Conservation (phyloP, 2,797 vertebrate species). For the Lagocephalus sceleratus region DNA sequence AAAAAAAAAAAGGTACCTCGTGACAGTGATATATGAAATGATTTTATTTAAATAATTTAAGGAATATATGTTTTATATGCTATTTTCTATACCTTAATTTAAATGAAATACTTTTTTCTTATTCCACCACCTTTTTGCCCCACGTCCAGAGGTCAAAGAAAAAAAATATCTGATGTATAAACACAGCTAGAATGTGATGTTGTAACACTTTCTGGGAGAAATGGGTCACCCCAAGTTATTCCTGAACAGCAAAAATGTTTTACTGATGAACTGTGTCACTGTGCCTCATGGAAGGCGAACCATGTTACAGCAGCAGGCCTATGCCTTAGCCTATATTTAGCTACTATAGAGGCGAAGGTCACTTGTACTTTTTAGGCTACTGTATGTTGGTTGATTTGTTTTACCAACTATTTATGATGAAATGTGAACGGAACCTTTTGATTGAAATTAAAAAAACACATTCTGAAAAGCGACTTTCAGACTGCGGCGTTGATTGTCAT, state of each 20-base stretch:
- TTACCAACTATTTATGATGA: conserved; percentile 81
- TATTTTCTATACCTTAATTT: conserved; percentile 86
- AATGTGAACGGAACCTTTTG: conserved; percentile 80
- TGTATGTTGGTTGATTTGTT: conserved; percentile 82
- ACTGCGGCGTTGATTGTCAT: conserved; percentile 65
- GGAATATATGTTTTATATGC: conserved; percentile 87
- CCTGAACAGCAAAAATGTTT: conserved; percentile 80
- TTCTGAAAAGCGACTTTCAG: conserved; percentile 67
- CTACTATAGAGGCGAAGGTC: conserved; percentile 63
- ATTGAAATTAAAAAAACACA: conserved; percentile 77
- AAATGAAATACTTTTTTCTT: conserved; percentile 78
- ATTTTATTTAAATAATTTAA: conserved; percentile 87
- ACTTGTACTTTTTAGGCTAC: conserved; percentile 78
- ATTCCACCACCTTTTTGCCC: conserved; percentile 74
- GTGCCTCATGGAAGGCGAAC: conserved; percentile 77
- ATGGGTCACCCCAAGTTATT: conserved; percentile 80
- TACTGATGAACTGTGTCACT: conserved; percentile 82
- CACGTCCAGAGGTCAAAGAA: conserved; percentile 69
- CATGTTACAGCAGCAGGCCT: conserved; percentile 70
- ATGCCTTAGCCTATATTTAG: conserved; percentile 66
- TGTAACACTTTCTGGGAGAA: conserved; percentile 79
- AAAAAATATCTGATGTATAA: conserved; percentile 70
- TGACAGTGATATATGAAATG: conserved; percentile 82
- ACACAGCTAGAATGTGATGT: conserved; percentile 81
- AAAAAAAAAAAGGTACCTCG: conserved; percentile 78